Percentiles rank a stretch among this genome's conserved stretches.
phyloP scores from a whole-genome alignment of 2,888 invertebrate species.

The Cosmia trapezina region DNA sequence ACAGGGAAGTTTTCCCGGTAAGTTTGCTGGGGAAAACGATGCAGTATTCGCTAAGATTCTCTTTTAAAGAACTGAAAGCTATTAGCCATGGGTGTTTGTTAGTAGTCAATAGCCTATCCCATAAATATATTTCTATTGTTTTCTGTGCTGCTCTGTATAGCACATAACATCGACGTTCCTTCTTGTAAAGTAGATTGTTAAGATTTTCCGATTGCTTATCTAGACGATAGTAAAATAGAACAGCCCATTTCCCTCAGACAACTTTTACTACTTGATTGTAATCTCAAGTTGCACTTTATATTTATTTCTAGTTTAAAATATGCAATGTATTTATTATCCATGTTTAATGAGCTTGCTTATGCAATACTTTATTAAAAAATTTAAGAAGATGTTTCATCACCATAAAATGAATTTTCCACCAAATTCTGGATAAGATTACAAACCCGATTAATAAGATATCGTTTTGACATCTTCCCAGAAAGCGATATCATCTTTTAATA shows the following conservation, averaged over 20 bases:
- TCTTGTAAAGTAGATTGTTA: conserved; percentile 7
- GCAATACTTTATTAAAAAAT: background rate
- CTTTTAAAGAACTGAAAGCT: conserved; percentile 22
- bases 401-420: conserved; percentile 17
- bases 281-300: conserved; percentile 32
- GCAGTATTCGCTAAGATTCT: background rate
- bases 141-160: background rate
- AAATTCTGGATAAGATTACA: conserved; percentile 45
- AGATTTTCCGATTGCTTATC: conserved; percentile 36
- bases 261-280: conserved; percentile 14
- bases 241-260: conserved; percentile 6
- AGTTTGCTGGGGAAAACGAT: conserved; percentile 2
- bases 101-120: conserved; percentile 1
- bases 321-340: background rate
- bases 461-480: conserved; percentile 49
- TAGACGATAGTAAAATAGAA: conserved; percentile 30
- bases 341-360: too few relatives aligned
- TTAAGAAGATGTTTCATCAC: conserved; percentile 8
- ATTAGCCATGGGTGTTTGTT: conserved; percentile 17
- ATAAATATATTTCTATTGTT: background rate
- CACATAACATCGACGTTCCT: background rate
- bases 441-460: conserved; percentile 54
- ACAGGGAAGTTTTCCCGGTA: conserved; percentile 11
- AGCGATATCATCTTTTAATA: conserved; percentile 51
- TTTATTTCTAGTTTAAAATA: background rate